These are phyloP conservation scores for Gastrophryne carolinensis DNA, from an alignment of 2,797 vertebrate genomes.

Conservation along the genomic window DNA sequence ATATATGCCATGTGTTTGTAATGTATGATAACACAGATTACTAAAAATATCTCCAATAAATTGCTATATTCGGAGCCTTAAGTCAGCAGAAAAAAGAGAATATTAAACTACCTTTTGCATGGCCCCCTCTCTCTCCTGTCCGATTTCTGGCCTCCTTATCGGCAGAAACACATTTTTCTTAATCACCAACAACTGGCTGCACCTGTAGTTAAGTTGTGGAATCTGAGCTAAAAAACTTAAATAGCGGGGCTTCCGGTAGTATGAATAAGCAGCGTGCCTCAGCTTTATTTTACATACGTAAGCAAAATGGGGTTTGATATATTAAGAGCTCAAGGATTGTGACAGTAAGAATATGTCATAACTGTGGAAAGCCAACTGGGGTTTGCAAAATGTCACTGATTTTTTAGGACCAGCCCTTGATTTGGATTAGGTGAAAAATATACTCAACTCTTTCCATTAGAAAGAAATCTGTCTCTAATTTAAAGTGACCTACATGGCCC, in stretches of 20 bases:
- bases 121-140: background rate
- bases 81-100: background rate
- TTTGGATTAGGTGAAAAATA: too few species aligned
- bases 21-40: background rate
- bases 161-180: background rate
- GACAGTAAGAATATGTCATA: background rate
- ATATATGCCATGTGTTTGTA: background rate
- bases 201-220: background rate
- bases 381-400: too few species aligned
- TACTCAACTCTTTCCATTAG: too few species aligned
- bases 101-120: background rate
- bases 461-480: too few species aligned
- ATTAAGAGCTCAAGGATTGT: background rate
- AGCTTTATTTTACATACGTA: background rate
- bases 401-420: too few species aligned
- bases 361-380: too few species aligned
- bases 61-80: background rate
- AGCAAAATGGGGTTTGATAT: background rate
- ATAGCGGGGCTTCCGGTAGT: background rate
- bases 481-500: too few species aligned
- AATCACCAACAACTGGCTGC: background rate
- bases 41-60: background rate
- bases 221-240: background rate
- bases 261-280: background rate
- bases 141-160: background rate